Percentiles rank a stretch among this genome's conserved stretches.
These are phyloP conservation scores for Drosophila acutilabella DNA, from an alignment of 2,888 invertebrate species.

Conservation along the genomic window DNA sequence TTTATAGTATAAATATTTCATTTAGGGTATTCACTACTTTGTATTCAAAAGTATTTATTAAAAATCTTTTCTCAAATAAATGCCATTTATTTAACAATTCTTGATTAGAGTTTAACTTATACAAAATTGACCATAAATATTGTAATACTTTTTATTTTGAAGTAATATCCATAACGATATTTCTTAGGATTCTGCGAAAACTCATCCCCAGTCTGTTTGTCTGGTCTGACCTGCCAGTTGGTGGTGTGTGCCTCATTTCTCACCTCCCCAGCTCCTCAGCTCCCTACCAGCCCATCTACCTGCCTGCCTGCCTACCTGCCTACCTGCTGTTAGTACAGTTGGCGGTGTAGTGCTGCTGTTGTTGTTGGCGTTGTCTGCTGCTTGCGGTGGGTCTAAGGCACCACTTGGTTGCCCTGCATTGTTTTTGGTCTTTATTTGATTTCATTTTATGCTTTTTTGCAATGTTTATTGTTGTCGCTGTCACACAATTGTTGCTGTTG, in stretches of 20 bases:
- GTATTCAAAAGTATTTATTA: no score
- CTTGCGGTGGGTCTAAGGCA: constrained; percentile 12
- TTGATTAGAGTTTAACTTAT: no score
- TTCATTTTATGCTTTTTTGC: constrained; percentile 56
- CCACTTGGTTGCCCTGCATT: constrained; percentile 36
- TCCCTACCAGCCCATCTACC: no score
- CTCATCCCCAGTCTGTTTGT: not conserved
- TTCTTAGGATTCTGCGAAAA: not conserved
- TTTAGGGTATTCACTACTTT: no score
- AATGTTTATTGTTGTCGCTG: constrained; percentile 73
- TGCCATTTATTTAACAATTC: no score
- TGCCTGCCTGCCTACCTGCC: not conserved
- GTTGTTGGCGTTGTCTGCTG: not conserved
- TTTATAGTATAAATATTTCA: no score
- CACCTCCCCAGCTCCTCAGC: no score
- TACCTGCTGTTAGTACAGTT: not conserved
- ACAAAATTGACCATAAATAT: no score
- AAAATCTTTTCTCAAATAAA: no score
- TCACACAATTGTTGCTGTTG: constrained; percentile 52
- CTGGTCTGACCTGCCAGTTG: not conserved
- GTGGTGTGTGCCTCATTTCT: not conserved
- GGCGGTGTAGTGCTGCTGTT: not conserved
- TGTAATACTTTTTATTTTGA: no score
- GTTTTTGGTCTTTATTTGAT: constrained; percentile 38
- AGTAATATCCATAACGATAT: no score